Percentiles rank a stretch among this genome's conserved stretches.
Evolutionary conservation across 2,888 invertebrate species (phyloP).

Genomic region (Chalcosyrphus nemorum): DNA sequence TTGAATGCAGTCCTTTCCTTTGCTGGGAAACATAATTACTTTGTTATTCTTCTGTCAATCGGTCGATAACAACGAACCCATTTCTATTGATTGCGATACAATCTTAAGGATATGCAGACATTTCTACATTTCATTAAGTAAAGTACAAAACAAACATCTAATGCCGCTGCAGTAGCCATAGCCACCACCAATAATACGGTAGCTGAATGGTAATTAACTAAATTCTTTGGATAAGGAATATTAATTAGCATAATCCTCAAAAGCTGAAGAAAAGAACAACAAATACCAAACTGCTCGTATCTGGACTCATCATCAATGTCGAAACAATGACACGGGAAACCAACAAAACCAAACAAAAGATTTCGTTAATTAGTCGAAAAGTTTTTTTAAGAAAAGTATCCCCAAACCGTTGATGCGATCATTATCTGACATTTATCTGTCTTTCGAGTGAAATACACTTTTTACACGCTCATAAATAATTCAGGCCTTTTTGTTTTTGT

Average conservation of each 20-base stretch:
- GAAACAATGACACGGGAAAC: conserved; percentile 46
- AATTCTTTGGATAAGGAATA: conserved; percentile 57
- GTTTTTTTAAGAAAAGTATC: conserved; percentile 23
- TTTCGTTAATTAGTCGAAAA: conserved; percentile 61
- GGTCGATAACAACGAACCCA: neutral
- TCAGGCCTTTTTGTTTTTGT: too few relatives aligned
- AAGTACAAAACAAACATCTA: neutral
- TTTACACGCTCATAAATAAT: conserved; percentile 64
- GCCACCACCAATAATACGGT: conserved; percentile 55
- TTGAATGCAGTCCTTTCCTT: too few relatives aligned
- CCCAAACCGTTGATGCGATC: conserved; percentile 25
- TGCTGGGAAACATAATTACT: neutral
- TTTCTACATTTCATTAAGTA: conserved; percentile 28
- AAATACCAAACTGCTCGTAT: conserved; percentile 4
- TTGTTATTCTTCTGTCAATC: neutral
- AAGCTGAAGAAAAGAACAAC: conserved; percentile 1
- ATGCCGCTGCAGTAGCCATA: conserved; percentile 35
- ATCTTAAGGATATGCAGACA: conserved; percentile 35
- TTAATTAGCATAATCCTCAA: conserved; percentile 58
- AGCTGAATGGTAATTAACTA: conserved; percentile 65
- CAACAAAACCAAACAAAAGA: conserved; percentile 54
- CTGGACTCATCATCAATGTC: conserved; percentile 35
- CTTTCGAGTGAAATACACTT: conserved; percentile 50
- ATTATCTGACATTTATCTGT: conserved; percentile 63
- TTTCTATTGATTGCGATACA: conserved; percentile 43